These are phyloP conservation scores for Myiotriccus ornatus DNA, from an alignment of 2,797 vertebrate genomes.

Conservation along the genomic window DNA sequence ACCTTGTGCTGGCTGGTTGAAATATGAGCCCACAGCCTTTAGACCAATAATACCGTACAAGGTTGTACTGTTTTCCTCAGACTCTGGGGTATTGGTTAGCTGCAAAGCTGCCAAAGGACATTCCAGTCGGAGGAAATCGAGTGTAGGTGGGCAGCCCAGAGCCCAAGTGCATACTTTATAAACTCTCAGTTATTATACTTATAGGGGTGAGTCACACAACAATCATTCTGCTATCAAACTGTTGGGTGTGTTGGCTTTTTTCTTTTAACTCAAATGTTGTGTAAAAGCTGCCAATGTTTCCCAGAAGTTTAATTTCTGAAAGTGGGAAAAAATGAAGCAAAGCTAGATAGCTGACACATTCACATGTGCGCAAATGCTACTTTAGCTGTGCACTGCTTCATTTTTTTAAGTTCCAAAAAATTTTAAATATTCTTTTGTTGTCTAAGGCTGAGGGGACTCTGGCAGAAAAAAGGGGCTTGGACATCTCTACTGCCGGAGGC, in stretches of 20 bases:
- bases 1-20: background rate
- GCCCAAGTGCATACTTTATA: slow-evolving; percentile 1
- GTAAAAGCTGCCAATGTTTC: background rate
- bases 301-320: slow-evolving; percentile 1
- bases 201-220: slow-evolving; percentile 3
- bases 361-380: background rate
- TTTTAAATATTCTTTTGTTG: background rate
- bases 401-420: background rate
- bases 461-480: background rate
- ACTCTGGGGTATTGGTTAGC: background rate
- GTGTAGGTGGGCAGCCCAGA: slow-evolving; percentile 47
- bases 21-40: slow-evolving; percentile 2
- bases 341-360: background rate
- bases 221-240: slow-evolving; percentile 17
- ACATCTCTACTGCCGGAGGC: background rate
- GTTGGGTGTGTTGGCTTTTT: background rate
- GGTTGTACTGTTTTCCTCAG: slow-evolving; percentile 12
- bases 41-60: background rate
- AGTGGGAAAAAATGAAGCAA: background rate
- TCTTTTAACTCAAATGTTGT: background rate
- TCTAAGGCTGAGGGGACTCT: background rate
- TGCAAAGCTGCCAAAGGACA: slow-evolving; percentile 52
- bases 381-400: background rate
- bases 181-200: background rate
- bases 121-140: slow-evolving; percentile 53